Evolutionary conservation across 2,888 invertebrate species (phyloP).

Genomic region (Disparrhopalites patrizii): DNA sequence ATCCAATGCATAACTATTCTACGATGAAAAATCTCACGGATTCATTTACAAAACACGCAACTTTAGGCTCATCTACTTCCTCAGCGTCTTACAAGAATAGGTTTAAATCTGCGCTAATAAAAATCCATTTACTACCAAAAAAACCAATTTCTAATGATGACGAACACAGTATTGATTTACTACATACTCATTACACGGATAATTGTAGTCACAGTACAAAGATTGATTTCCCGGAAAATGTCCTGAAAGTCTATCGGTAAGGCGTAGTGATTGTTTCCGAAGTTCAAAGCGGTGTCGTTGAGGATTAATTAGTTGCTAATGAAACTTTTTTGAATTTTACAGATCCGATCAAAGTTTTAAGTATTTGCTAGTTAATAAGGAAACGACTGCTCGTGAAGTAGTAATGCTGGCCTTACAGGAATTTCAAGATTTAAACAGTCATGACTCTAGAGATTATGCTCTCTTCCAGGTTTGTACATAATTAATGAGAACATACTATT

Average conservation of each 20-base stretch:
- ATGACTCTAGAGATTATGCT: constrained; percentile 64
- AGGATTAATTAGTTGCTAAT: too few relatives aligned
- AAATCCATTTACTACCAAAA: constrained; percentile 84
- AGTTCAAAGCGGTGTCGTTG: too few relatives aligned
- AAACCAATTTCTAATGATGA: constrained; percentile 49
- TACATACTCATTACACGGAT: constrained; percentile 15
- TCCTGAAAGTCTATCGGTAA: constrained; percentile 77
- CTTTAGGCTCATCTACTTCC: constrained; percentile 9
- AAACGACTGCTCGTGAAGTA: constrained; percentile 68
- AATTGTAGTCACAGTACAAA: constrained; percentile 51
- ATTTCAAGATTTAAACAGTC: constrained; percentile 84
- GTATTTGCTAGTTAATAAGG: constrained; percentile 91
- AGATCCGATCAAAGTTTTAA: constrained; percentile 97
- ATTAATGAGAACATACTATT: constrained; percentile 56
- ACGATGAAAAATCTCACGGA: constrained; percentile 3
- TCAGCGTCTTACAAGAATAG: constrained; percentile 11
- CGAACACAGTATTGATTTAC: constrained; percentile 4
- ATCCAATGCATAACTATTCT: background rate
- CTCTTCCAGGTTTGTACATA: constrained; percentile 39
- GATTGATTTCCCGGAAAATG: constrained; percentile 91
- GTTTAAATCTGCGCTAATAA: constrained; percentile 70
- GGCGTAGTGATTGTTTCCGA: background rate
- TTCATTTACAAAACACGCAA: constrained; percentile 1
- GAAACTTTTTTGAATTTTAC: constrained; percentile 54
- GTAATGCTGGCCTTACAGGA: constrained; percentile 96